These are phyloP conservation scores for Platichthys stellatus DNA, from an alignment of 2,113 vertebrate species.

Conservation along the genomic window DNA sequence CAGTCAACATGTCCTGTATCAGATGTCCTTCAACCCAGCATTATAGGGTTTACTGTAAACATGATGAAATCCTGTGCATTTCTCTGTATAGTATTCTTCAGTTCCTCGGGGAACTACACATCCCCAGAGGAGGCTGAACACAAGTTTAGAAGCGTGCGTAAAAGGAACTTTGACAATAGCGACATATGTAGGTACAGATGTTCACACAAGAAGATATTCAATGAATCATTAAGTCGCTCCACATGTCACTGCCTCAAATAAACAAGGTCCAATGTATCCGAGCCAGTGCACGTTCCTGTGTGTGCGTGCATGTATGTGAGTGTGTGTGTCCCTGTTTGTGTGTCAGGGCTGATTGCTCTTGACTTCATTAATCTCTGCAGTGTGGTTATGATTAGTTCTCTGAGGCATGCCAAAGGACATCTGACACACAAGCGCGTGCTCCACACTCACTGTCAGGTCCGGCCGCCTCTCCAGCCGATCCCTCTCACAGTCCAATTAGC, in stretches of 20 bases:
- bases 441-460: conserved; percentile 65
- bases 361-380: conserved; percentile 83
- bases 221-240: conserved; percentile 65
- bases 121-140: conserved; percentile 19
- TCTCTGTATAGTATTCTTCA: neutral
- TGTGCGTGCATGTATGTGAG: conserved; percentile 25
- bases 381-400: conserved; percentile 82
- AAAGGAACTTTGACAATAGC: conserved; percentile 51
- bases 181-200: conserved; percentile 73
- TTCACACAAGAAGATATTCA: conserved; percentile 64
- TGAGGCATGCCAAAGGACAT: conserved; percentile 78
- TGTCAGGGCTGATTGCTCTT: conserved; percentile 79
- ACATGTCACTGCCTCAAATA: conserved; percentile 64
- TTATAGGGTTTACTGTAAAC: neutral
- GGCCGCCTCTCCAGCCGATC: conserved; percentile 68
- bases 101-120: neutral
- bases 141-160: conserved; percentile 41
- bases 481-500: conserved; percentile 65
- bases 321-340: conserved; percentile 69
- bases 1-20: neutral
- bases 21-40: neutral
- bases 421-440: conserved; percentile 61
- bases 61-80: neutral
- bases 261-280: conserved; percentile 60
- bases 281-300: conserved; percentile 61